phyloP scores from a whole-genome alignment of 2,888 invertebrate genomes.

The Drosophila paracracens region DNA sequence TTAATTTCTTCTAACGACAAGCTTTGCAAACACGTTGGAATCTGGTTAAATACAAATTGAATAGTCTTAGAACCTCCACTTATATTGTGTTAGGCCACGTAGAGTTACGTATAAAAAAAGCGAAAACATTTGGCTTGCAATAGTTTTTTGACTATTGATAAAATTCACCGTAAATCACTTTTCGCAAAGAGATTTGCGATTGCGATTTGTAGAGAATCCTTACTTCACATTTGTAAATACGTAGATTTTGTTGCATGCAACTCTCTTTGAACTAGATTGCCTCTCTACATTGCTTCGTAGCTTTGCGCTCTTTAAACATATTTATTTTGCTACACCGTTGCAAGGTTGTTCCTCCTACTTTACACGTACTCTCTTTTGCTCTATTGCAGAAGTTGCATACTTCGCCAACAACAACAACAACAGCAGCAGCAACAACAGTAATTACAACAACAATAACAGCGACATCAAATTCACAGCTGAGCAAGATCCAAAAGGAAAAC shows the following conservation, averaged over 20 bases:
- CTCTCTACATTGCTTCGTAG: neutral
- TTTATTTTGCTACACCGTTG: conserved; percentile 17
- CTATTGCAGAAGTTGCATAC: conserved; percentile 84
- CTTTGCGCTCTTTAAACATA: conserved; percentile 2
- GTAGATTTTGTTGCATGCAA: conserved; percentile 3
- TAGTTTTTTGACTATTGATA: neutral
- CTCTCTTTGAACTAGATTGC: no score
- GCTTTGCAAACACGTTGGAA: neutral
- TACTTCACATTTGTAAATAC: neutral
- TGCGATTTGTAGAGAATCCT: neutral
- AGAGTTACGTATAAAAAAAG: neutral
- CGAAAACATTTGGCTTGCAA: neutral
- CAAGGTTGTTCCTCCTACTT: conserved; percentile 71
- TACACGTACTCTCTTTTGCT: conserved; percentile 77
- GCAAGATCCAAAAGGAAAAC: conserved; percentile 24
- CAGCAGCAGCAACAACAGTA: conserved; percentile 38
- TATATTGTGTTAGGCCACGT: neutral
- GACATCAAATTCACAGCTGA: conserved; percentile 42
- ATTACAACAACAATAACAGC: conserved; percentile 43
- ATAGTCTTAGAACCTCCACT: neutral
- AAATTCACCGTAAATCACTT: no score
- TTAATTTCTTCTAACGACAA: neutral
- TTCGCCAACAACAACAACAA: conserved; percentile 75
- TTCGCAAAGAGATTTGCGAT: neutral
- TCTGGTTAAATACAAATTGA: neutral